These are phyloP conservation scores for Melierax canorus DNA, from an alignment of 2,113 vertebrate genomes.

Conservation along the genomic window DNA sequence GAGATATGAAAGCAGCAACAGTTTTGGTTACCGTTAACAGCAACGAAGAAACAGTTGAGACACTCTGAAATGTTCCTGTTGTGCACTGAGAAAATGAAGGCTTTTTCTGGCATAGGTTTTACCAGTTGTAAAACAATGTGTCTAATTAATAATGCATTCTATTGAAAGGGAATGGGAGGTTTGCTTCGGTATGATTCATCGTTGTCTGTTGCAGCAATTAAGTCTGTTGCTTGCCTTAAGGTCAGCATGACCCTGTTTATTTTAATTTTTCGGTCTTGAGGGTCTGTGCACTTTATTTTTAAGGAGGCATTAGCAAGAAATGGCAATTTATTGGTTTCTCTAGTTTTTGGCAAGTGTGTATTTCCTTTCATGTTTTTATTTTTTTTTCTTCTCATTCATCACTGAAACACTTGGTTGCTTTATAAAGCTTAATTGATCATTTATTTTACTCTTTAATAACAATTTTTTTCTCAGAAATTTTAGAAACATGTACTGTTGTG, in stretches of 20 bases:
- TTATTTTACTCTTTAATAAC: not conserved
- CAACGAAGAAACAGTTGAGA: not conserved
- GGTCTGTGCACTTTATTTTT: not conserved
- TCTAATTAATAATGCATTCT: slow-evolving; percentile 31
- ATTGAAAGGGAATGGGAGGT: slow-evolving; percentile 4
- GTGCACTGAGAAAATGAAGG: not conserved
- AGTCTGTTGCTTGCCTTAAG: slow-evolving; percentile 10
- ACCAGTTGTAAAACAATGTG: slow-evolving; percentile 5
- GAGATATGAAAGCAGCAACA: not conserved
- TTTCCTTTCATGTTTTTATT: not conserved
- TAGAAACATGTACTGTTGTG: not conserved
- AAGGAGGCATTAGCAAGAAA: not conserved
- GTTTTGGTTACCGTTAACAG: not conserved
- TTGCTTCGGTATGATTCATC: slow-evolving; percentile 50
- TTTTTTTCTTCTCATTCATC: not conserved
- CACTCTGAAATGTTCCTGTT: not conserved
- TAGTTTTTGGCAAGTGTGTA: not conserved
- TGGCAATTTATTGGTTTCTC: not conserved
- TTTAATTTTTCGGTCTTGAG: not conserved
- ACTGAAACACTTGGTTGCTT: not conserved
- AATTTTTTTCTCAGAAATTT: not conserved
- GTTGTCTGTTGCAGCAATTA: slow-evolving; percentile 39
- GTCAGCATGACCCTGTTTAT: slow-evolving; percentile 52
- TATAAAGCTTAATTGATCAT: not conserved
- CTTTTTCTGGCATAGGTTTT: not conserved